Evolutionary conservation across 1,140 invertebrate genomes (phyloP).

Genomic region (Diorhabda sublineata): DNA sequence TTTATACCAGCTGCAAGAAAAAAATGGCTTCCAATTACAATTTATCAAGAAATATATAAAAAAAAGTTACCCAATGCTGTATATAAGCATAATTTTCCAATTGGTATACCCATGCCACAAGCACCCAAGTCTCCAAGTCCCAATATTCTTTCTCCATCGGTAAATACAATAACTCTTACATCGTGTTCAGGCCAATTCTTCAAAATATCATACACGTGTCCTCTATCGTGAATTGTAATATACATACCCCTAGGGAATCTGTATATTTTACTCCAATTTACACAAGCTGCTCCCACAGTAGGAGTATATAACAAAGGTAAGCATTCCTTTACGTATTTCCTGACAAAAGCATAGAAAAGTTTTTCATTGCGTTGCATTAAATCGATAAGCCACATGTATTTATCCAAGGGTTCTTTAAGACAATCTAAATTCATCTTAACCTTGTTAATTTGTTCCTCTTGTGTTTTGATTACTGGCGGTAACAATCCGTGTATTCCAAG

Average conservation of each 20-base stretch:
- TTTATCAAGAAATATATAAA: not conserved
- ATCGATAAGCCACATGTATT: constrained; percentile 84
- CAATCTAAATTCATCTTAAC: constrained; percentile 80
- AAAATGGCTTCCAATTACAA: not conserved
- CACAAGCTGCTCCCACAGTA: constrained; percentile 94
- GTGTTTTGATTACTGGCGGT: constrained; percentile 86
- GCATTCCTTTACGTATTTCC: constrained; percentile 89
- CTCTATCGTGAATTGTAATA: constrained; percentile 94
- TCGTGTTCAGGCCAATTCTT: constrained; percentile 91
- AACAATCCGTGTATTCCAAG: constrained; percentile 90
- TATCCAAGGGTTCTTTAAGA: constrained; percentile 82
- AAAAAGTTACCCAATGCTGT: constrained; percentile 63
- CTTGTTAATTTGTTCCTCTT: constrained; percentile 85
- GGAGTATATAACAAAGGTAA: constrained; percentile 99
- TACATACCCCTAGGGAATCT: constrained; percentile 91
- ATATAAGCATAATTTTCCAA: constrained; percentile 90
- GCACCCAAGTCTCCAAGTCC: constrained; percentile 92
- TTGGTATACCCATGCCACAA: constrained; percentile 95
- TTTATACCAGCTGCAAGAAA: constrained; percentile 74
- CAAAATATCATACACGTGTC: constrained; percentile 85
- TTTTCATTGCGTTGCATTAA: constrained; percentile 93
- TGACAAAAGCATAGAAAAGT: constrained; percentile 89
- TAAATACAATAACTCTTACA: constrained; percentile 90
- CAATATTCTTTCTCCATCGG: constrained; percentile 91
- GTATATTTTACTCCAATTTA: constrained; percentile 94